Conservation (phyloP, 2,797 vertebrate genomes). For the Odontamblyopus lacepedii region DNA sequence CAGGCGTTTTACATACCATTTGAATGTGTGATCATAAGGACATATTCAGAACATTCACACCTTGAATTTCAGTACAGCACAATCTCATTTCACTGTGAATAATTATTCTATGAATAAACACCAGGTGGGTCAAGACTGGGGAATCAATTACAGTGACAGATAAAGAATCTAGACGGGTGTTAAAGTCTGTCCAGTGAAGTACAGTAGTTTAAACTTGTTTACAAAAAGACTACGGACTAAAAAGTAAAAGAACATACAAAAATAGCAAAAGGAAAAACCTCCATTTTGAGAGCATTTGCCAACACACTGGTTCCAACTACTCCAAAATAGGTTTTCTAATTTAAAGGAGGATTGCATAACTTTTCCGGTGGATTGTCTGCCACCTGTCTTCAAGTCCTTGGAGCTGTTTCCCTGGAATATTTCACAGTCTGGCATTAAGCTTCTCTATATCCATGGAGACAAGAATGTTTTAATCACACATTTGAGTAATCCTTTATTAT, state of each 20-base stretch:
- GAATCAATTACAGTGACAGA: background rate
- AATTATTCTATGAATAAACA: background rate
- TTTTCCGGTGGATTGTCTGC: background rate
- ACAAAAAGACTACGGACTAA: background rate
- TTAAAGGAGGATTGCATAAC: background rate
- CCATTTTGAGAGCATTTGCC: too few species aligned
- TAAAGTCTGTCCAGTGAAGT: background rate
- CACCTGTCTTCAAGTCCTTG: too few species aligned
- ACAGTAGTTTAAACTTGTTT: background rate
- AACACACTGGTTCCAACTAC: background rate
- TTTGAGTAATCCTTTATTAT: too few species aligned
- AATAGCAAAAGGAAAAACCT: background rate
- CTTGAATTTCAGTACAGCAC: background rate
- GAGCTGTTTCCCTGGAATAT: background rate
- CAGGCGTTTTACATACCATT: background rate
- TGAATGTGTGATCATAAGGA: background rate
- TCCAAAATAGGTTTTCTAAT: background rate
- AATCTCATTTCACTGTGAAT: background rate
- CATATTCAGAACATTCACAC: constrained; percentile 9
- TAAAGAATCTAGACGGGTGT: background rate
- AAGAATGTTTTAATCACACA: too few species aligned
- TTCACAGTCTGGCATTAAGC: background rate
- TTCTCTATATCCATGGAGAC: too few species aligned
- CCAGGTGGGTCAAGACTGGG: background rate
- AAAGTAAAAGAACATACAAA: background rate